Percentiles rank a stretch among this genome's conserved stretches.
phyloP scores from a whole-genome alignment of 2,113 vertebrate genomes.

The Ailurus styani region DNA sequence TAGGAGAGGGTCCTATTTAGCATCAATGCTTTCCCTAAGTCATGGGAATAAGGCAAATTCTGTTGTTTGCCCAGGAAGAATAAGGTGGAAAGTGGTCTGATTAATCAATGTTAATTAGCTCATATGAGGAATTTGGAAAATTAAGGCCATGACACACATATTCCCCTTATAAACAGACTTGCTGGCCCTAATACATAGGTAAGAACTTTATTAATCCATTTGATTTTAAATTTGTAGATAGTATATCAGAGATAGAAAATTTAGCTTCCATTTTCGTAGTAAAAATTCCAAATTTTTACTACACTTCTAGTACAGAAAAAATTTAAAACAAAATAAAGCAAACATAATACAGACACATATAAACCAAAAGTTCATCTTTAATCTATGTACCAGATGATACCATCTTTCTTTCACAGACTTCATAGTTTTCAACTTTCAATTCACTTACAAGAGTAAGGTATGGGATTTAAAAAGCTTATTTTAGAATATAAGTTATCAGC shows the following conservation, averaged over 20 bases:
- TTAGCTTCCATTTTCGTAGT: background rate
- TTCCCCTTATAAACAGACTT: background rate
- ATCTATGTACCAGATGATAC: background rate
- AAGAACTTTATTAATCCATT: background rate
- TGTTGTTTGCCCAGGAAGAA: background rate
- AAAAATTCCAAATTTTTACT: background rate
- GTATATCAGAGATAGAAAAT: background rate
- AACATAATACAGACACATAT: background rate
- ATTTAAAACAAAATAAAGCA: conserved; percentile 19
- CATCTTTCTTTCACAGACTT: background rate
- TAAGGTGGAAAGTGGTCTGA: background rate
- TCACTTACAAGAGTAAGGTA: background rate
- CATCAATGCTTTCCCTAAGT: background rate
- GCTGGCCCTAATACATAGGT: background rate
- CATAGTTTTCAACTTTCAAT: background rate
- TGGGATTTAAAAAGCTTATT: background rate
- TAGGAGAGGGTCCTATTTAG: background rate
- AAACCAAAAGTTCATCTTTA: background rate
- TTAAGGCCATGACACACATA: background rate
- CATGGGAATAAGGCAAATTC: background rate
- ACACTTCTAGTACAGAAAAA: background rate
- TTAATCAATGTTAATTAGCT: background rate
- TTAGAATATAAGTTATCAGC: background rate
- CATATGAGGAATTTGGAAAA: background rate
- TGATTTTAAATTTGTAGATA: conserved; percentile 12